Evolutionary conservation across 2,113 vertebrate species (phyloP).

Genomic region (Proteles cristata): DNA sequence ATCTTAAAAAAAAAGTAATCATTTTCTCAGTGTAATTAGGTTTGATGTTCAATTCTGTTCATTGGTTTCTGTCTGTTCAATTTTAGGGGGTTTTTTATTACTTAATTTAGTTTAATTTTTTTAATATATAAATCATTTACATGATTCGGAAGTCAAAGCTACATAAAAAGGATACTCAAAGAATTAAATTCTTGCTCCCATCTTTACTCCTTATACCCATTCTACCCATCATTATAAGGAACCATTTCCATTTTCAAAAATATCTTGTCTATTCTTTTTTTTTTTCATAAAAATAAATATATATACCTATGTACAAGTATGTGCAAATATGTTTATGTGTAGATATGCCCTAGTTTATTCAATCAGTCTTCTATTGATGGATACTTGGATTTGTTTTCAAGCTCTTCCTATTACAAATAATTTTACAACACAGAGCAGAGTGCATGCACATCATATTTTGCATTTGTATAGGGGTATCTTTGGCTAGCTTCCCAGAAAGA

Average conservation of each 20-base stretch:
- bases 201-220: neutral
- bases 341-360: neutral
- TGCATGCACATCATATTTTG: neutral
- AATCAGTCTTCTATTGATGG: neutral
- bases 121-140: neutral
- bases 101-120: slow-evolving; percentile 15
- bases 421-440: neutral
- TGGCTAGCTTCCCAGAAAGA: neutral
- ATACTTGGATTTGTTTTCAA: neutral
- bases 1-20: neutral
- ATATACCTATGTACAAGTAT: neutral
- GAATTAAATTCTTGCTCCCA: neutral
- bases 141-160: neutral
- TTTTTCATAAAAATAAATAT: neutral
- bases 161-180: neutral
- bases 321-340: neutral
- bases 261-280: neutral
- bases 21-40: neutral
- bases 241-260: neutral
- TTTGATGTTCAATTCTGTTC: neutral
- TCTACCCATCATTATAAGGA: neutral
- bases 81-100: neutral
- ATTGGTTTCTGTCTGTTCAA: neutral
- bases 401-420: neutral
- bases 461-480: neutral